These are phyloP conservation scores for Leptosomus discolor DNA, from an alignment of 2,113 vertebrate species.

Conservation along the genomic window DNA sequence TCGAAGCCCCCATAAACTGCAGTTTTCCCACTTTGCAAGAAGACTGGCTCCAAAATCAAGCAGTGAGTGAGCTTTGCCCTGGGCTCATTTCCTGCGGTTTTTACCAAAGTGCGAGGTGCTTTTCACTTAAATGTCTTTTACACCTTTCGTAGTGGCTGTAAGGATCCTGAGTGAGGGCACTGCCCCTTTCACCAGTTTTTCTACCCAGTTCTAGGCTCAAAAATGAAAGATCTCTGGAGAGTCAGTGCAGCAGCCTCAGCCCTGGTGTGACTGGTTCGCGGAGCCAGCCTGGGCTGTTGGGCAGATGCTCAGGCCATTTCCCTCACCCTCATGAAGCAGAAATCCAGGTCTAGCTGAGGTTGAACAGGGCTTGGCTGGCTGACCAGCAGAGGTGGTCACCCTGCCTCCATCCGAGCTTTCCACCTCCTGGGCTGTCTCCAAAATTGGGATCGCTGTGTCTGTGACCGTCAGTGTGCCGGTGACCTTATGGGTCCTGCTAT, in stretches of 20 bases:
- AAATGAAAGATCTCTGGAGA: not conserved
- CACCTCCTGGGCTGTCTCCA: not conserved
- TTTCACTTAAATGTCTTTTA: not conserved
- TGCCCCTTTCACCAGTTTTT: not conserved
- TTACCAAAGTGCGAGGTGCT: not conserved
- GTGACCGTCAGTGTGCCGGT: not conserved
- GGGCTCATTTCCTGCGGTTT: not conserved
- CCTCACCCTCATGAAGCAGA: not conserved
- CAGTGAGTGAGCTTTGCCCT: not conserved
- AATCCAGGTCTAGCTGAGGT: not conserved
- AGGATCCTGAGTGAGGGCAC: not conserved
- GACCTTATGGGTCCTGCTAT: not conserved
- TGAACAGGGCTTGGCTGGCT: not conserved
- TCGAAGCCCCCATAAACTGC: not conserved
- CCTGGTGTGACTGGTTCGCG: not conserved
- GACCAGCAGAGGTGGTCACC: not conserved
- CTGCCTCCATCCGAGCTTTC: not conserved
- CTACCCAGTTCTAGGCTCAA: not conserved
- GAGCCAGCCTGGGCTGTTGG: not conserved
- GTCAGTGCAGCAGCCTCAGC: not conserved
- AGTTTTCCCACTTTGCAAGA: not conserved
- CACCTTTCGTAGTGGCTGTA: not conserved
- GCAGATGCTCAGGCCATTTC: not conserved
- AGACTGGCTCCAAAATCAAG: not conserved
- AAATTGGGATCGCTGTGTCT: not conserved